Percentiles rank a stretch among this genome's conserved stretches.
Evolutionary conservation across 1,140 invertebrate genomes (phyloP).

Genomic region (Tachypleus tridentatus): DNA sequence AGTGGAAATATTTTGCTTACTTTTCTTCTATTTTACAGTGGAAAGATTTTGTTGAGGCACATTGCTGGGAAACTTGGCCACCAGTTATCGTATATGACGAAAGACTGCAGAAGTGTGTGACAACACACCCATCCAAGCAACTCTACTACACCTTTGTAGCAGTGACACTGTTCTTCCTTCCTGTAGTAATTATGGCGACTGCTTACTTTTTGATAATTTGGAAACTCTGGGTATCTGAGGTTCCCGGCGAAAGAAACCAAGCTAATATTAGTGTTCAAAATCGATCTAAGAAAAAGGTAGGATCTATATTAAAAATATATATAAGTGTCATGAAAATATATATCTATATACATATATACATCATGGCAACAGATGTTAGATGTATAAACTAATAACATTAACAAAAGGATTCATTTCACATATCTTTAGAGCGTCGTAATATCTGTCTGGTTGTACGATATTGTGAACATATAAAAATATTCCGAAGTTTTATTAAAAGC

Average conservation of each 20-base stretch:
- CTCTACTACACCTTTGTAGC: constrained; percentile 37
- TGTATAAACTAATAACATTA: no score
- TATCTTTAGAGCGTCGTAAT: no score
- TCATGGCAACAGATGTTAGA: no score
- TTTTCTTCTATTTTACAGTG: constrained; percentile 17
- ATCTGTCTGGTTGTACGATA: no score
- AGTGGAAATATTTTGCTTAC: constrained; percentile 23
- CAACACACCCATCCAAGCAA: constrained; percentile 23
- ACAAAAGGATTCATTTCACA: no score
- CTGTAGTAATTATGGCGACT: constrained; percentile 37
- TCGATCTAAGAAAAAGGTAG: constrained; percentile 28
- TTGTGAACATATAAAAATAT: no score
- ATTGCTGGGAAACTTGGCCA: constrained; percentile 26
- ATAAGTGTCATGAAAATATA: no score
- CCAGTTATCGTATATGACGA: constrained; percentile 17
- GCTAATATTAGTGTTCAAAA: constrained; percentile 23
- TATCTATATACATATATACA: no score
- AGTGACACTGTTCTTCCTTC: constrained; percentile 39
- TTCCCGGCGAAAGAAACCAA: constrained; percentile 27
- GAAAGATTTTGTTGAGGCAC: constrained; percentile 19
- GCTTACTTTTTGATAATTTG: constrained; percentile 39
- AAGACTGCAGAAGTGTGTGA: constrained; percentile 16
- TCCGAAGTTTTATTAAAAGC: no score
- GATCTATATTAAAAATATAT: no score
- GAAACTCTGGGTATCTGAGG: constrained; percentile 29